These are phyloP conservation scores for Eupeodes latifasciatus DNA, from an alignment of 2,888 invertebrate genomes.

Conservation along the genomic window DNA sequence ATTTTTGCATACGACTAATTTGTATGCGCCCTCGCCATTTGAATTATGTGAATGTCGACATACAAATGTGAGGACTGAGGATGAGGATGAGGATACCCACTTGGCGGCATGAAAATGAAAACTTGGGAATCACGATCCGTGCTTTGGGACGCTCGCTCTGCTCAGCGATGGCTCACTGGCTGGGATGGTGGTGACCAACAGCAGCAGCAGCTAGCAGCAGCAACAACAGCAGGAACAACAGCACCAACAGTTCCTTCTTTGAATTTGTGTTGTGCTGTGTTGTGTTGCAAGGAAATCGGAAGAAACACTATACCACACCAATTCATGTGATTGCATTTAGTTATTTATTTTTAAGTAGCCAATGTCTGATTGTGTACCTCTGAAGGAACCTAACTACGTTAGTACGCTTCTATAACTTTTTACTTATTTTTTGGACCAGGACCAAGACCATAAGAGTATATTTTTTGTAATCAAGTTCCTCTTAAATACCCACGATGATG, in stretches of 20 bases:
- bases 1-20: constrained; percentile 77
- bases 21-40: constrained; percentile 77
- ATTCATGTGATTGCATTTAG: constrained; percentile 72
- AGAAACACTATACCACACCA: constrained; percentile 74
- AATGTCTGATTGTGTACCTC: constrained; percentile 63
- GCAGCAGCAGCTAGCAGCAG: constrained; percentile 50
- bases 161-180: neutral
- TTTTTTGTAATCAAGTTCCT: constrained; percentile 62
- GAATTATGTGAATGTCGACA: constrained; percentile 75
- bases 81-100: constrained; percentile 39
- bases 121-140: constrained; percentile 69
- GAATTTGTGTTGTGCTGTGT: constrained; percentile 29
- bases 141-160: constrained; percentile 37
- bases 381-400: constrained; percentile 40
- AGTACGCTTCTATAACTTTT: constrained; percentile 29
- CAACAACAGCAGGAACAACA: constrained; percentile 29
- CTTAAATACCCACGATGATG: constrained; percentile 60
- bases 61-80: constrained; percentile 66
- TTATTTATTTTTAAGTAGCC: constrained; percentile 76
- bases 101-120: constrained; percentile 55
- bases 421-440: constrained; percentile 20
- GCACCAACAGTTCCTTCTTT: constrained; percentile 44
- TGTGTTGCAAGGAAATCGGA: constrained; percentile 63
- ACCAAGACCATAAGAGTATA: neutral
- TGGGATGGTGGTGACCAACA: constrained; percentile 49